phyloP scores from a whole-genome alignment of 2,888 invertebrate genomes.

The Chouioia cunea region DNA sequence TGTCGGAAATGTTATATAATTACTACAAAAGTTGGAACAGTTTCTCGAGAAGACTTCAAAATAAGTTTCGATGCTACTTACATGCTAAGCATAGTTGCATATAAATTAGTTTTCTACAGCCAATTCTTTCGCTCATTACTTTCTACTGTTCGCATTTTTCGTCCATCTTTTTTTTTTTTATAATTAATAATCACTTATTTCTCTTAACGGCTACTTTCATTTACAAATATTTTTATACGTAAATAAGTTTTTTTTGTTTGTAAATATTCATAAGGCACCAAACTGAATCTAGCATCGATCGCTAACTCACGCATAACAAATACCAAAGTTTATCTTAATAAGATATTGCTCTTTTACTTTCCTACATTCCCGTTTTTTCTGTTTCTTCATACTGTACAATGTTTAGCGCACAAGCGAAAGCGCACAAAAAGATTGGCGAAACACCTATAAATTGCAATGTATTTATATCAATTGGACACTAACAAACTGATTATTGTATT shows the following conservation, averaged over 20 bases:
- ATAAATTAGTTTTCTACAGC: conserved; percentile 16
- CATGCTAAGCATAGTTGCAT: conserved; percentile 19
- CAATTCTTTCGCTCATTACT: conserved; percentile 25
- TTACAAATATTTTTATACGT: conserved; percentile 49
- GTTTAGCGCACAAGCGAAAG: conserved; percentile 37
- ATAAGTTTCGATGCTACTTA: conserved; percentile 8
- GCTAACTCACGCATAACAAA: conserved; percentile 63
- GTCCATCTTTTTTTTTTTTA: conserved; percentile 18
- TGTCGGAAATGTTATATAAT: conserved; percentile 4
- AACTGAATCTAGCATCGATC: conserved; percentile 49
- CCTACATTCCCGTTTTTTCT: conserved; percentile 53
- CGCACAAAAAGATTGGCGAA: conserved; percentile 32
- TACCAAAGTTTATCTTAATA: conserved; percentile 68
- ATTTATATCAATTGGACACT: conserved; percentile 36
- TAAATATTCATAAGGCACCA: conserved; percentile 44
- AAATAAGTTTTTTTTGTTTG: conserved; percentile 37
- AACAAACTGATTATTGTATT: conserved; percentile 13
- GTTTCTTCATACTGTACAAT: conserved; percentile 37
- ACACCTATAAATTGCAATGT: conserved; percentile 40
- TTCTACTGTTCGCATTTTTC: conserved; percentile 13
- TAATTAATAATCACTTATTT: conserved; percentile 37
- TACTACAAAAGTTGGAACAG: conserved; percentile 11
- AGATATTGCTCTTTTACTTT: conserved; percentile 57
- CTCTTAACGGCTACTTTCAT: conserved; percentile 42
- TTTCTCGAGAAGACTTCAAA: conserved; percentile 27